These are phyloP conservation scores for Eidolon helvum DNA, from an alignment of 2,113 vertebrate species.

Conservation along the genomic window DNA sequence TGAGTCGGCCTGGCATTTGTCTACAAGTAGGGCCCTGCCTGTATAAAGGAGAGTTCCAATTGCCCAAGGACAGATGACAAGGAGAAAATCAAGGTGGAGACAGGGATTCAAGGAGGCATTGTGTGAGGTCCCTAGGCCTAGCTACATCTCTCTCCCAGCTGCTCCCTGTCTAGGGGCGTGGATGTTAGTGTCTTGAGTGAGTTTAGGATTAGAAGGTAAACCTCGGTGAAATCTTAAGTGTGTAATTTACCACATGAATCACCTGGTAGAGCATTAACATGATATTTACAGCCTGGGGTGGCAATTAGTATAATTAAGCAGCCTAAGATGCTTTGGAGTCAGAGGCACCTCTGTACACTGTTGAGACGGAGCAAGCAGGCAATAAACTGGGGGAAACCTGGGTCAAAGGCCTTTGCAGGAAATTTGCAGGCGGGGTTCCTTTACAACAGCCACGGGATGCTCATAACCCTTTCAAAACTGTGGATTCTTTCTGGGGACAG, in stretches of 20 bases:
- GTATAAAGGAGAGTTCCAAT: background rate
- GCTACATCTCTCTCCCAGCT: background rate
- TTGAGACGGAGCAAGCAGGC: background rate
- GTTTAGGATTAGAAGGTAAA: conserved; percentile 68
- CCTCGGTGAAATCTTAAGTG: conserved; percentile 64
- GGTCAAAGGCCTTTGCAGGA: background rate
- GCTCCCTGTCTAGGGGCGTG: background rate
- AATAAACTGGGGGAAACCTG: background rate
- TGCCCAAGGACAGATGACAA: conserved; percentile 36
- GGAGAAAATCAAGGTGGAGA: background rate
- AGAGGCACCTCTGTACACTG: background rate
- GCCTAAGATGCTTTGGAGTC: background rate
- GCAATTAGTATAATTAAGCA: conserved; percentile 66
- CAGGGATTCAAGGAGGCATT: background rate
- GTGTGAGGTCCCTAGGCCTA: conserved; percentile 57
- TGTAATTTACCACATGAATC: conserved; percentile 76
- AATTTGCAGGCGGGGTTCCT: background rate
- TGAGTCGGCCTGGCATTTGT: background rate
- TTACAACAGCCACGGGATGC: background rate
- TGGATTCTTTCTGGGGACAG: background rate
- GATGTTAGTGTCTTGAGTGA: conserved; percentile 43
- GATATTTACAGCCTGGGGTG: conserved; percentile 69
- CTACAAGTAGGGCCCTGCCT: conserved; percentile 12
- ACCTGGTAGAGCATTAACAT: conserved; percentile 58
- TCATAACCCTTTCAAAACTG: background rate